A percentile compares a stretch with the other conserved stretches of the same genome.
Conservation (phyloP, 1,140 invertebrate genomes). For the Gonioctena quinquepunctata region DNA sequence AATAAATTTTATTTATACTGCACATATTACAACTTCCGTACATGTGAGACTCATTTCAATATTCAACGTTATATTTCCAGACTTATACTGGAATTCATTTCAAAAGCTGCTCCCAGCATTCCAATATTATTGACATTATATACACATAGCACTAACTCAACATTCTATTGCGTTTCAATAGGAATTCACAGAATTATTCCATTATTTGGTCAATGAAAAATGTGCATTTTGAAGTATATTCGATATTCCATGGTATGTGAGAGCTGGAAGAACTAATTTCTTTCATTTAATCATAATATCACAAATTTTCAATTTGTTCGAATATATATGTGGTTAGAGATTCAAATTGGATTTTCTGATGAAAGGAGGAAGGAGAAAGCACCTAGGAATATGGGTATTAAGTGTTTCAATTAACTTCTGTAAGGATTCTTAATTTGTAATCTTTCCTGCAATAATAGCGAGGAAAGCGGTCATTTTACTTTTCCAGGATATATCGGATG, state of each 20-base stretch:
- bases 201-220: too few relatives aligned
- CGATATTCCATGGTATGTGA: too few relatives aligned
- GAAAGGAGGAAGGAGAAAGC: background rate
- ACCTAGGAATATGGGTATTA: background rate
- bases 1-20: too few relatives aligned
- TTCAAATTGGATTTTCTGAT: background rate
- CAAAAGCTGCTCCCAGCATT: too few relatives aligned
- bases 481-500: background rate
- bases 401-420: slow-evolving; percentile 1
- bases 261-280: background rate
- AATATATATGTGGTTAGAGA: background rate
- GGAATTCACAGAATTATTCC: background rate
- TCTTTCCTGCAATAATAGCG: background rate
- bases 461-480: background rate
- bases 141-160: too few relatives aligned
- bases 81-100: too few relatives aligned
- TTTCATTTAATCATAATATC: background rate
- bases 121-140: too few relatives aligned
- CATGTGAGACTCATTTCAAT: too few relatives aligned
- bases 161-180: background rate
- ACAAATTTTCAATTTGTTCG: background rate
- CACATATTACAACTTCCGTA: too few relatives aligned
- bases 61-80: too few relatives aligned
- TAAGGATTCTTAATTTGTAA: background rate
- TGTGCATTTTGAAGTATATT: too few relatives aligned